phyloP scores from a whole-genome alignment of 2,888 invertebrate genomes.

The Clostera curtula region DNA sequence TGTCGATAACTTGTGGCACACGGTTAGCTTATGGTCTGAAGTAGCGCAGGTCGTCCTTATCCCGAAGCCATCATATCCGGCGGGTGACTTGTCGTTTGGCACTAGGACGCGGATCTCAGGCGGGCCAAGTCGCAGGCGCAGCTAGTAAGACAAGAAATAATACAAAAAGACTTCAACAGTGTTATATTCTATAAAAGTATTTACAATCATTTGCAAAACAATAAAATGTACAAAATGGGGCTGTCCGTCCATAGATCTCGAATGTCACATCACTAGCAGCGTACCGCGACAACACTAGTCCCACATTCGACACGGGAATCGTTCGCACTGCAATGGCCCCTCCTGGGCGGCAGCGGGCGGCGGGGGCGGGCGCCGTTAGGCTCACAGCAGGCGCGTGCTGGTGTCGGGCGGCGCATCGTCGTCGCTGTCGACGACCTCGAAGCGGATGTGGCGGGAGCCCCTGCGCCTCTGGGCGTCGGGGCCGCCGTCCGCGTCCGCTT shows the following conservation, averaged over 20 bases:
- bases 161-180: slow-evolving; percentile 21
- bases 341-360: slow-evolving; percentile 8
- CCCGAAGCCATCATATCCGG: too few relatives aligned
- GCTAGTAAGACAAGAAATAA: slow-evolving; percentile 10
- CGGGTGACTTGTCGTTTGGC: slow-evolving; percentile 30
- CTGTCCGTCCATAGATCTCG: slow-evolving; percentile 2
- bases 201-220: slow-evolving; percentile 26
- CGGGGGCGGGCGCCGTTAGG: slow-evolving; percentile 9
- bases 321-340: neutral
- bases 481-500: slow-evolving; percentile 16
- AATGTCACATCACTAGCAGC: neutral
- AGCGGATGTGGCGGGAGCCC: slow-evolving; percentile 51
- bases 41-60: too few relatives aligned
- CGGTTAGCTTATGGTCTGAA: too few relatives aligned
- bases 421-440: slow-evolving; percentile 60
- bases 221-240: slow-evolving; percentile 3
- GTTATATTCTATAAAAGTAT: slow-evolving; percentile 37
- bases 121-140: neutral
- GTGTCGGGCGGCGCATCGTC: slow-evolving; percentile 55
- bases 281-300: slow-evolving; percentile 1
- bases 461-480: slow-evolving; percentile 19
- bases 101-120: neutral
- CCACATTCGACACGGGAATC: neutral
- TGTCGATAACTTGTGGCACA: too few relatives aligned
- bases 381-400: slow-evolving; percentile 47